phyloP scores from a whole-genome alignment of 2,797 vertebrate genomes.

The Sus cebifrons region DNA sequence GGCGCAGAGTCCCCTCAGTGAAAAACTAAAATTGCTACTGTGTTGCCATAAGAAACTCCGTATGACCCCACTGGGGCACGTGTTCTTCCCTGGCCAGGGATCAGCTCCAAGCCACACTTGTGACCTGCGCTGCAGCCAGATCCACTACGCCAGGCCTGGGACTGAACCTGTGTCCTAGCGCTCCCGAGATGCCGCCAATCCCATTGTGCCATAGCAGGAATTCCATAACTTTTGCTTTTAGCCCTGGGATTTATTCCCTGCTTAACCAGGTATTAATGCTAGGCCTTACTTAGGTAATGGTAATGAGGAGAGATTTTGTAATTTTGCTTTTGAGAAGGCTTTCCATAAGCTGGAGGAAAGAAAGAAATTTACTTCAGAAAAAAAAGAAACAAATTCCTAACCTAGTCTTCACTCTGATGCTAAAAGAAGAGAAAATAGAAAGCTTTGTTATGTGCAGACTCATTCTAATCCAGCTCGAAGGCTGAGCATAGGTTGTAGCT shows the following conservation, averaged over 20 bases:
- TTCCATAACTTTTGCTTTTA: background rate
- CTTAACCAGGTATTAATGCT: background rate
- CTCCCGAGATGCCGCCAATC: no score
- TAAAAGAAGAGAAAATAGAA: conserved; percentile 7
- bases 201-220: no score
- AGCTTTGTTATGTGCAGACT: background rate
- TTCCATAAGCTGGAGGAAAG: conserved; percentile 37
- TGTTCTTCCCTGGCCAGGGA: no score
- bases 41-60: conserved; percentile 7
- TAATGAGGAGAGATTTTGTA: background rate
- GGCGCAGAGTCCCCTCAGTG: background rate
- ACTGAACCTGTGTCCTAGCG: no score
- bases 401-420: background rate
- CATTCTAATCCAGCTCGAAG: background rate
- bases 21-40: background rate
- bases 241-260: background rate
- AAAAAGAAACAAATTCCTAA: background rate
- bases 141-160: no score
- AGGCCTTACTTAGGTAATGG: background rate
- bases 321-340: background rate
- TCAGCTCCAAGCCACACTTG: no score
- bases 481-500: background rate
- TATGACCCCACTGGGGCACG: background rate
- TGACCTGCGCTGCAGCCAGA: no score
- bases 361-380: background rate